Conservation (phyloP, 1,140 invertebrate genomes). For the Geopemphigus sp. region DNA sequence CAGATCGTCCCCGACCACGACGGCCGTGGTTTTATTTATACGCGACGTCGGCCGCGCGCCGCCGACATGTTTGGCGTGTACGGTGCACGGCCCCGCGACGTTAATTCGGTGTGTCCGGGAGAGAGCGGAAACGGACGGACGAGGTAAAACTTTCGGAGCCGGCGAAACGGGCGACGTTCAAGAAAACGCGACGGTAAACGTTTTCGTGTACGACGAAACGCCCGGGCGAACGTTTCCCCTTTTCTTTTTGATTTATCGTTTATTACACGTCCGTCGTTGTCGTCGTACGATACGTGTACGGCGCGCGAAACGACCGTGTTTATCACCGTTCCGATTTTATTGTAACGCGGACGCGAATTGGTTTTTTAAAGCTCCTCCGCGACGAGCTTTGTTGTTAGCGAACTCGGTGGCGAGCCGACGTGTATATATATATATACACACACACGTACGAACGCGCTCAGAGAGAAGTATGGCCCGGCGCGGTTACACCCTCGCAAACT, state of each 20-base stretch:
- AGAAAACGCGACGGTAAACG: not conserved
- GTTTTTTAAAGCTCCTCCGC: constrained; percentile 47
- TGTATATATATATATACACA: too few relatives aligned
- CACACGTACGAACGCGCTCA: not conserved
- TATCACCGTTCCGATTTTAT: constrained; percentile 34
- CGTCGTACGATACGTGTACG: not conserved
- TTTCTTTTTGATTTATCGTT: constrained; percentile 11
- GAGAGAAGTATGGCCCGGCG: not conserved
- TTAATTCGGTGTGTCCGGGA: too few relatives aligned
- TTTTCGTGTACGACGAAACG: not conserved
- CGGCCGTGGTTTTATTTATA: not conserved
- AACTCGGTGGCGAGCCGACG: too few relatives aligned
- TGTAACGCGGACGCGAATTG: constrained; percentile 34
- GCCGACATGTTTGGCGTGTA: too few relatives aligned
- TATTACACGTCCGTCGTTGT: not conserved
- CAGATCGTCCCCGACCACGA: not conserved
- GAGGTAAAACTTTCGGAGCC: too few relatives aligned
- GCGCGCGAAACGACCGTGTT: constrained; percentile 19
- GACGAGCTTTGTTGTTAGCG: constrained; percentile 47
- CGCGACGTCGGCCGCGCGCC: too few relatives aligned
- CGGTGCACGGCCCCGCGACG: too few relatives aligned
- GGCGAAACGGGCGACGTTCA: too few relatives aligned
- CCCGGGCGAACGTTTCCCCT: too few relatives aligned
- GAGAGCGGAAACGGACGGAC: too few relatives aligned
- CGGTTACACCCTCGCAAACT: constrained; percentile 29